phyloP scores from a whole-genome alignment of 2,113 vertebrate species.

The Trichechus manatus region DNA sequence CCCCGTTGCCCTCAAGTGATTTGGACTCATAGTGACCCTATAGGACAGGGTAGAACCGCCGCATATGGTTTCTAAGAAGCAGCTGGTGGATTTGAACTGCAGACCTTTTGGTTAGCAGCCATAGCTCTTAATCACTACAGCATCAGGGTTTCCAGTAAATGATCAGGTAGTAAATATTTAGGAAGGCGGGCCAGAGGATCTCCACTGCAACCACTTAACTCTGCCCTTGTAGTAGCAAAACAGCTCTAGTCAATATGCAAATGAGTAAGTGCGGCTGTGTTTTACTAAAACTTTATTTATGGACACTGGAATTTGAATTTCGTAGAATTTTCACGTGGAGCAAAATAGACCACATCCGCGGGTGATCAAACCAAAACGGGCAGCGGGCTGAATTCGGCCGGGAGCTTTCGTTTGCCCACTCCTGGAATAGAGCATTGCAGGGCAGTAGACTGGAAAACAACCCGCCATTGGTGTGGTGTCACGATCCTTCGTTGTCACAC shows the following conservation, averaged over 20 bases:
- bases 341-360: rapidly evolving
- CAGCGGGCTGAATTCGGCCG: rapidly evolving
- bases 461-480: rapidly evolving
- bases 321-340: background rate
- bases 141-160: too few relatives aligned
- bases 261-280: background rate
- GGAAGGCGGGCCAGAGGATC: background rate
- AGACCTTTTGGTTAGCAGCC: too few relatives aligned
- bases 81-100: too few relatives aligned
- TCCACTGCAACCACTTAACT: background rate
- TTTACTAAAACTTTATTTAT: slow-evolving; percentile 54
- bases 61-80: too few relatives aligned
- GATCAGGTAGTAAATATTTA: too few relatives aligned
- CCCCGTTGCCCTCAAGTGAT: too few relatives aligned
- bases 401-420: background rate
- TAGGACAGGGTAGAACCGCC: too few relatives aligned
- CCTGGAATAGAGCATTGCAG: too few relatives aligned
- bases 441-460: background rate
- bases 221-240: background rate
- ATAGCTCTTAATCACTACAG: too few relatives aligned
- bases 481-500: background rate
- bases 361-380: background rate
- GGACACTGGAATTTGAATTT: background rate
- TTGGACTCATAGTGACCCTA: too few relatives aligned
- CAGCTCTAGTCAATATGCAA: background rate